Percentiles rank a stretch among this genome's conserved stretches.
Conservation (phyloP, 2,113 vertebrate genomes). For the Mastomys coucha region DNA sequence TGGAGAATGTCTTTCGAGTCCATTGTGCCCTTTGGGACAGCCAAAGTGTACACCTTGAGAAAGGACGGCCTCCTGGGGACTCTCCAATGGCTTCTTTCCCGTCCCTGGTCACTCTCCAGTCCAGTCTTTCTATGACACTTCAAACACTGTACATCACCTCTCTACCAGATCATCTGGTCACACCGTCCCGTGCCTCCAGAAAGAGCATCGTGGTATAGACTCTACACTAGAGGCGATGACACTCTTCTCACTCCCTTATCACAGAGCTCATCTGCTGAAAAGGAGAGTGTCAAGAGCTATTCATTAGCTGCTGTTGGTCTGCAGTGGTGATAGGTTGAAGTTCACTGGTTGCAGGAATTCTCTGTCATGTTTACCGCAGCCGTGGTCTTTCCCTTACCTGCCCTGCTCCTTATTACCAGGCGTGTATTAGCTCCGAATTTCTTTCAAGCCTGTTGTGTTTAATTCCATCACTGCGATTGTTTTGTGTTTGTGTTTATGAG, state of each 20-base stretch:
- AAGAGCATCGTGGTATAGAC: not conserved
- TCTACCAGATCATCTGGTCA: not conserved
- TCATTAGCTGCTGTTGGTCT: not conserved
- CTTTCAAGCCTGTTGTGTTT: not conserved
- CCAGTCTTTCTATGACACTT: not conserved
- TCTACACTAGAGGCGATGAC: not conserved
- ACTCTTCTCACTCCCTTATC: not conserved
- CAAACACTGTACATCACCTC: not conserved
- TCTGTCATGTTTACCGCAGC: not conserved
- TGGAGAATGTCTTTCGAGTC: slow-evolving; percentile 71
- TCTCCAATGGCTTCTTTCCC: accelerated
- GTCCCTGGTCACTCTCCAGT: not conserved
- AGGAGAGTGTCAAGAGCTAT: not conserved
- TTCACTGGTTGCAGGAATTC: not conserved
- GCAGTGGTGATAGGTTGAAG: not conserved
- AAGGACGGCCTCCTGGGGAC: too few species aligned
- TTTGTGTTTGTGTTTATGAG: not conserved
- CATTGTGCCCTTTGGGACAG: accelerated
- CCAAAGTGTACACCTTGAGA: accelerated
- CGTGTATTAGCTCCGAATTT: not conserved
- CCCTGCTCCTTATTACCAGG: not conserved
- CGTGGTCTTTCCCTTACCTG: not conserved
- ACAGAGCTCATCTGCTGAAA: not conserved
- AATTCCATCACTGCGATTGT: not conserved
- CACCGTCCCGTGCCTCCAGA: not conserved